A percentile compares a stretch with the other conserved stretches of the same genome.
These are phyloP conservation scores for Daubentonia madagascariensis DNA, from an alignment of 2,113 vertebrate genomes.

Conservation along the genomic window DNA sequence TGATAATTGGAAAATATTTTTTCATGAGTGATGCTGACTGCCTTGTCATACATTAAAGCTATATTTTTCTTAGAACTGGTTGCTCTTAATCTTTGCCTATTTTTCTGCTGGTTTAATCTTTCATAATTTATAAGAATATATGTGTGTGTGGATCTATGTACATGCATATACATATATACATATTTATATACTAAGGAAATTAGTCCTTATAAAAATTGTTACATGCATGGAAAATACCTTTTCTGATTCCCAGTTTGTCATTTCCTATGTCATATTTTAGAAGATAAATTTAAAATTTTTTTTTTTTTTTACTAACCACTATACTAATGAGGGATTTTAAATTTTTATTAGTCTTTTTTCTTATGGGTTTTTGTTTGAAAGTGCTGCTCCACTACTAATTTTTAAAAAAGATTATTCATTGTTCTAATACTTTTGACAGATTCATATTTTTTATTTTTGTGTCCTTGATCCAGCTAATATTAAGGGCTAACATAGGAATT, in stretches of 20 bases:
- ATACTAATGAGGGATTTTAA: too few relatives aligned
- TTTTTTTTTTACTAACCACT: too few relatives aligned
- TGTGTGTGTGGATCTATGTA: background rate
- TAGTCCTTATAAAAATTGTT: background rate
- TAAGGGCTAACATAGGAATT: background rate
- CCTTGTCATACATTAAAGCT: background rate
- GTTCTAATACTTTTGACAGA: background rate
- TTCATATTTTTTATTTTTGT: background rate
- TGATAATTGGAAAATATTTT: background rate
- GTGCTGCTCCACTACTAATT: background rate
- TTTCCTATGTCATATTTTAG: background rate
- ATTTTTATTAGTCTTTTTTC: background rate
- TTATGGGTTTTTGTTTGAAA: background rate
- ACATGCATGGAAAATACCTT: background rate
- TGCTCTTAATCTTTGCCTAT: background rate
- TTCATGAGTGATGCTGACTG: background rate
- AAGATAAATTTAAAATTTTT: background rate
- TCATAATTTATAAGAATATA: background rate
- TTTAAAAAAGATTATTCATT: background rate
- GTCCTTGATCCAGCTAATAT: background rate
- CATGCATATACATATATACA: background rate
- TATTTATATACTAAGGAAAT: background rate
- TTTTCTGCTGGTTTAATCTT: constrained; percentile 35
- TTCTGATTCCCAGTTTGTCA: background rate
- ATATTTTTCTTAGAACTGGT: background rate